These are phyloP conservation scores for Lasioglossum figueresi DNA, from an alignment of 2,888 invertebrate genomes.

Conservation along the genomic window DNA sequence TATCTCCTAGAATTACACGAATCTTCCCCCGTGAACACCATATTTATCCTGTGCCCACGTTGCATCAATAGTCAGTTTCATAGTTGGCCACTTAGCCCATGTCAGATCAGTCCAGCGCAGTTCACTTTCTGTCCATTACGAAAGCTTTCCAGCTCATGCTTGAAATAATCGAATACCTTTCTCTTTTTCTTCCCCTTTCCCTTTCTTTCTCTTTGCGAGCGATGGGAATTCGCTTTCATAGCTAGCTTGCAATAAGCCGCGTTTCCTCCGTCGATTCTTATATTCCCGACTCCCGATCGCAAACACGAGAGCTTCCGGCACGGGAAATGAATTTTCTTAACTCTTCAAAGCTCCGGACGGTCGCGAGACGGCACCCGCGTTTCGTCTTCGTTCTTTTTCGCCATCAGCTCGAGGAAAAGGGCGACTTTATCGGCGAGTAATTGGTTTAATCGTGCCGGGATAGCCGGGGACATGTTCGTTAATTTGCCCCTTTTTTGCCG, in stretches of 20 bases:
- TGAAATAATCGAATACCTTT: neutral
- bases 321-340: conserved; percentile 28
- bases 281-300: conserved; percentile 8
- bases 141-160: neutral
- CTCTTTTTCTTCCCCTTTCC: neutral
- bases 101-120: neutral
- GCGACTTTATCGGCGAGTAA: conserved; percentile 69
- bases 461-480: conserved; percentile 72
- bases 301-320: neutral
- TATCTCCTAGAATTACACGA: neutral
- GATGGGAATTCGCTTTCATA: neutral
- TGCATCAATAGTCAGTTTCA: neutral
- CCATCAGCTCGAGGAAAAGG: conserved; percentile 31
- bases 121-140: neutral
- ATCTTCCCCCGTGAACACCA: neutral
- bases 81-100: neutral
- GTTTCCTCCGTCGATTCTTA: neutral
- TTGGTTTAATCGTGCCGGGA: conserved; percentile 76
- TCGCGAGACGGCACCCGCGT: conserved; percentile 6
- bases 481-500: conserved; percentile 43
- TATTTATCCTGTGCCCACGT: neutral
- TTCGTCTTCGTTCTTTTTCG: neutral
- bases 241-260: conserved; percentile 2
- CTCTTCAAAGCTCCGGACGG: neutral
- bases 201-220: no score